Conservation (phyloP, 2,888 invertebrate genomes). For the Drosophila nr. perissopoda region DNA sequence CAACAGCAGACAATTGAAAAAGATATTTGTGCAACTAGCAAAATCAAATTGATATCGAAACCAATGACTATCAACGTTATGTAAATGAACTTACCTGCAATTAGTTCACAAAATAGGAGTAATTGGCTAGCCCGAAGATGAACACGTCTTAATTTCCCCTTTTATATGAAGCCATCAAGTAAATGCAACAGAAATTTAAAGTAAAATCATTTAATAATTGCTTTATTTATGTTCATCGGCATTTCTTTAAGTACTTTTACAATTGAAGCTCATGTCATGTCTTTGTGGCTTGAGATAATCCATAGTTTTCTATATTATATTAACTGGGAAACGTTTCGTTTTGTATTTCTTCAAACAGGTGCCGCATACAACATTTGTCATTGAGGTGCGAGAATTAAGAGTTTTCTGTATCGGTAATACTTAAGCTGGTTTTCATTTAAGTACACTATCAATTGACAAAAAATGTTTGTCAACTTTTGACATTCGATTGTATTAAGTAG, state of each 20-base stretch:
- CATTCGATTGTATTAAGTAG: conserved; percentile 16
- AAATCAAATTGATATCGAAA: not conserved
- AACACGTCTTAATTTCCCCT: not conserved
- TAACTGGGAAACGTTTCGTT: conserved; percentile 33
- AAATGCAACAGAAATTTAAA: not conserved
- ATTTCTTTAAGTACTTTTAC: conserved; percentile 34
- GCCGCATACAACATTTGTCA: conserved; percentile 65
- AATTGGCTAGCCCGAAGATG: not conserved
- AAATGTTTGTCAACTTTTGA: conserved; percentile 8
- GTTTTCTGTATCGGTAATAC: conserved; percentile 47
- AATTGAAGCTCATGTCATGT: conserved; percentile 28
- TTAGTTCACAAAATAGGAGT: not conserved
- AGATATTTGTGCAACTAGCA: not conserved
- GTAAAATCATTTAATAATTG: not conserved
- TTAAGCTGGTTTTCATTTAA: conserved; percentile 38
- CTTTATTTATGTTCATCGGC: conserved; percentile 19
- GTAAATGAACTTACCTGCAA: not conserved
- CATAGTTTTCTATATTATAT: conserved; percentile 35
- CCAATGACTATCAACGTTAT: not conserved
- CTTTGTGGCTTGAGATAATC: conserved; percentile 20
- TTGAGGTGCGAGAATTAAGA: conserved; percentile 31
- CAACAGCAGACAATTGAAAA: not conserved
- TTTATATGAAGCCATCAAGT: not conserved
- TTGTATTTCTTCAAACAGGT: conserved; percentile 53
- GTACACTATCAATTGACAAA: conserved; percentile 35